Conservation (phyloP, 1,140 invertebrate genomes). For the Drosophila dunni region DNA sequence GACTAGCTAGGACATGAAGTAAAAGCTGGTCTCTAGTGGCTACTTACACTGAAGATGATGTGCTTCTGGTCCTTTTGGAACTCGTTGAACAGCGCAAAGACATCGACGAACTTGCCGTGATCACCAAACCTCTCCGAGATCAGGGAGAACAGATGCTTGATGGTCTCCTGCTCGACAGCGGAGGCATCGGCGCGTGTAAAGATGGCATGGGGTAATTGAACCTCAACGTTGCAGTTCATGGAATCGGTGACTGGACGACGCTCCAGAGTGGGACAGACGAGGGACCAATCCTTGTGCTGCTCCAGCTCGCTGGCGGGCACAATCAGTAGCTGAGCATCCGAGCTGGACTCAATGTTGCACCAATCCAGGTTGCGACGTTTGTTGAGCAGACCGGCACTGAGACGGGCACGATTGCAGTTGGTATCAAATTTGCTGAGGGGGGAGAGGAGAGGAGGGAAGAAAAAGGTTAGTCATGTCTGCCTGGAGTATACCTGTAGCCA, state of each 20-base stretch:
- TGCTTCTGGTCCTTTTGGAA: conserved; percentile 66
- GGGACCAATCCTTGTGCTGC: conserved; percentile 67
- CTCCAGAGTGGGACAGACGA: conserved; percentile 71
- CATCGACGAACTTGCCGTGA: conserved; percentile 71
- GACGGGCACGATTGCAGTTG: conserved; percentile 46
- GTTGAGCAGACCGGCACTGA: conserved; percentile 70
- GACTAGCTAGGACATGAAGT: background rate
- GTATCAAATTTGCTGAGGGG: conserved; percentile 64
- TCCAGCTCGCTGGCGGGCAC: conserved; percentile 68
- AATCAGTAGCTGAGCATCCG: conserved; percentile 59
- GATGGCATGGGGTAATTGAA: conserved; percentile 66
- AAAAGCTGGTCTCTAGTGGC: no score
- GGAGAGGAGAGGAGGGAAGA: background rate
- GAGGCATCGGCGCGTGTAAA: conserved; percentile 63
- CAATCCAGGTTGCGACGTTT: conserved; percentile 58
- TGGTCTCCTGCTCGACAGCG: conserved; percentile 69
- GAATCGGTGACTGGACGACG: conserved; percentile 71
- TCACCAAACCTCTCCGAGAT: conserved; percentile 78
- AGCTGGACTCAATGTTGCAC: conserved; percentile 48
- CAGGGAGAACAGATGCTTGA: conserved; percentile 75
- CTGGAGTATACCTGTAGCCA: no score
- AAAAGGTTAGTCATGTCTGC: background rate
- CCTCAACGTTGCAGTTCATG: conserved; percentile 71
- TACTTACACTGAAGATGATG: conserved; percentile 77
- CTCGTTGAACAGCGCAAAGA: conserved; percentile 73